Conservation (phyloP, 2,797 vertebrate genomes). For the Danio aesculapii region DNA sequence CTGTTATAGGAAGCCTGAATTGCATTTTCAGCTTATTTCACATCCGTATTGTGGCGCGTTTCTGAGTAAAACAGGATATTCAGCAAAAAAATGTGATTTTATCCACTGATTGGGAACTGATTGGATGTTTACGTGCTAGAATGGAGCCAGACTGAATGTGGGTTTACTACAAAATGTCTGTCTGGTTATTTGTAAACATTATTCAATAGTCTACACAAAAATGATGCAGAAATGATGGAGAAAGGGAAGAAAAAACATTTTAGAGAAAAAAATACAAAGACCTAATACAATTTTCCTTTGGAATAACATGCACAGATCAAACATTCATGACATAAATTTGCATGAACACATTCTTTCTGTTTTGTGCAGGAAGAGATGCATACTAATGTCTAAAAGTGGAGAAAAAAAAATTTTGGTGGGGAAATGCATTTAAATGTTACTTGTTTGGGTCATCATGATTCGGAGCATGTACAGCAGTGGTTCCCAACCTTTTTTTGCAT, state of each 20-base stretch:
- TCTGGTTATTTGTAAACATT: not conserved
- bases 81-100: not conserved
- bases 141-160: not conserved
- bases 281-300: not conserved
- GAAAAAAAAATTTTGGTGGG: too few relatives aligned
- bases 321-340: not conserved
- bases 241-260: not conserved
- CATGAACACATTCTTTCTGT: too few relatives aligned
- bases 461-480: too few relatives aligned
- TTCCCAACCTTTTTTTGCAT: too few relatives aligned
- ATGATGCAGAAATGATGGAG: conserved; percentile 3
- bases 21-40: not conserved
- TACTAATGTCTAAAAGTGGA: too few relatives aligned
- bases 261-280: not conserved
- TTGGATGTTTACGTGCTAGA: not conserved
- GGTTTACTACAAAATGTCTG: not conserved
- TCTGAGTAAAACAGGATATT: conserved; percentile 20
- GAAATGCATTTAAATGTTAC: too few relatives aligned
- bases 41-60: not conserved
- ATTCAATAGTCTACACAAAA: not conserved
- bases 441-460: too few relatives aligned
- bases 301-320: not conserved
- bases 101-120: not conserved
- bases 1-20: conserved; percentile 1
- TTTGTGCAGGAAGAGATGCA: too few relatives aligned